These are phyloP conservation scores for Lacerta viridis DNA, from an alignment of 2,797 vertebrate species.

Conservation along the genomic window DNA sequence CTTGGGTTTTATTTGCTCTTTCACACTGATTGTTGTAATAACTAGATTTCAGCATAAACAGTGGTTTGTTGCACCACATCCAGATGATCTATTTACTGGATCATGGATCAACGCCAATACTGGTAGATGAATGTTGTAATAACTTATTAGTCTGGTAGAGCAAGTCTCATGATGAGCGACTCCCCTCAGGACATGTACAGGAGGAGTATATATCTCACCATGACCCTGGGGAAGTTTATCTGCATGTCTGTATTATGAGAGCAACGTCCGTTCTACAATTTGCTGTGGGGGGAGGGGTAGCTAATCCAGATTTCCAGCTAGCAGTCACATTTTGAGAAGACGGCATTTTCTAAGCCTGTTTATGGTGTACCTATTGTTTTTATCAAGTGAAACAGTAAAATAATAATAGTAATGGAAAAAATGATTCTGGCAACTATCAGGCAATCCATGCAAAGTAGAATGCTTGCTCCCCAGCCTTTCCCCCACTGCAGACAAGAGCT, in stretches of 20 bases:
- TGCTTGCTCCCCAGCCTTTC: not conserved
- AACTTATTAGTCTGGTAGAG: constrained; percentile 41
- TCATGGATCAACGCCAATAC: not conserved
- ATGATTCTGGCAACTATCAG: constrained; percentile 6
- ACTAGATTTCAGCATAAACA: not conserved
- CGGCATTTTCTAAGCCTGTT: constrained; percentile 15
- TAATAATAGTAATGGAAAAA: not conserved
- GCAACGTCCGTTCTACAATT: not conserved
- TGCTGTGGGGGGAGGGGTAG: not conserved
- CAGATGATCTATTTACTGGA: not conserved
- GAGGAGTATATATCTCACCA: not conserved
- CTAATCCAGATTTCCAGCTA: not conserved
- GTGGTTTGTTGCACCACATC: not conserved
- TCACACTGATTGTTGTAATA: not conserved
- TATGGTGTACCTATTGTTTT: constrained; percentile 18
- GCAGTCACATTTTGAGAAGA: not conserved
- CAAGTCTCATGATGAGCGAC: not conserved
- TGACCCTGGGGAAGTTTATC: not conserved
- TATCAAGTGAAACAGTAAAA: not conserved
- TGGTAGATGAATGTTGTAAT: constrained; percentile 7
- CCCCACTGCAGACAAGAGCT: not conserved
- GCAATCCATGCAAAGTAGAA: not conserved
- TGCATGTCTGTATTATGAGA: accelerated
- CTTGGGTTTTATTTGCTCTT: not conserved
- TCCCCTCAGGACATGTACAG: constrained; percentile 23